A percentile compares a stretch with the other conserved stretches of the same genome.
Conservation (phyloP, 2,113 vertebrate genomes). For the Peromyscus californicus region DNA sequence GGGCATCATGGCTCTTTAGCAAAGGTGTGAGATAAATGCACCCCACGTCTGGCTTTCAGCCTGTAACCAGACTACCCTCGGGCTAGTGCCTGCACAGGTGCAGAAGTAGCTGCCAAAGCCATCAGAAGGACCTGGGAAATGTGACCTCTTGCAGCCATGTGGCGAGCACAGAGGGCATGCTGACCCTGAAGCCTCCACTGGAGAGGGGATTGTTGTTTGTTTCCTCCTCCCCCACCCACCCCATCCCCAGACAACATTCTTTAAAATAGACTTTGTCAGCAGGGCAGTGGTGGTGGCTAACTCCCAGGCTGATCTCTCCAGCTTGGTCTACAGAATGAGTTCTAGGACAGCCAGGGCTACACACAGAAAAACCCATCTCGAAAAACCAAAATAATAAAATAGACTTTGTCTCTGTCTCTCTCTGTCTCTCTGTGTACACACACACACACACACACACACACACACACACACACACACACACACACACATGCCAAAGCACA, state of each 20-base stretch:
- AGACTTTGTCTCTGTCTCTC: not conserved
- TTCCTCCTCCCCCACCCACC: constrained; percentile 3
- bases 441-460: not conserved
- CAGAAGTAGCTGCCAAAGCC: not conserved
- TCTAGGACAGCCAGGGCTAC: not conserved
- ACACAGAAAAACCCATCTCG: not conserved
- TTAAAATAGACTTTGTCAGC: not conserved
- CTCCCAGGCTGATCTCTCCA: not conserved
- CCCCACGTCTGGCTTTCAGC: not conserved
- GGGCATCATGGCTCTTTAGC: not conserved
- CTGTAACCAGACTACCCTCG: not conserved
- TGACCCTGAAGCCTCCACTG: constrained; percentile 30
- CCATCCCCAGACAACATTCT: not conserved
- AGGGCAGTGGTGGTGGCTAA: not conserved
- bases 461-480: not conserved
- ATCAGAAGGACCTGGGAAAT: not conserved
- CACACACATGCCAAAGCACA: not conserved
- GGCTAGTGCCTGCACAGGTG: not conserved
- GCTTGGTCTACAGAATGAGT: not conserved
- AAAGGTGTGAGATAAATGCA: not conserved
- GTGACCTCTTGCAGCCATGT: not conserved
- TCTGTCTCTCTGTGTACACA: no score
- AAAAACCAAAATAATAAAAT: not conserved
- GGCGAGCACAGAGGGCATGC: not conserved
- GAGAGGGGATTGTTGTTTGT: constrained; percentile 22